Evolutionary conservation across 2,113 vertebrate genomes (phyloP).

Genomic region (Enhydra lutris): DNA sequence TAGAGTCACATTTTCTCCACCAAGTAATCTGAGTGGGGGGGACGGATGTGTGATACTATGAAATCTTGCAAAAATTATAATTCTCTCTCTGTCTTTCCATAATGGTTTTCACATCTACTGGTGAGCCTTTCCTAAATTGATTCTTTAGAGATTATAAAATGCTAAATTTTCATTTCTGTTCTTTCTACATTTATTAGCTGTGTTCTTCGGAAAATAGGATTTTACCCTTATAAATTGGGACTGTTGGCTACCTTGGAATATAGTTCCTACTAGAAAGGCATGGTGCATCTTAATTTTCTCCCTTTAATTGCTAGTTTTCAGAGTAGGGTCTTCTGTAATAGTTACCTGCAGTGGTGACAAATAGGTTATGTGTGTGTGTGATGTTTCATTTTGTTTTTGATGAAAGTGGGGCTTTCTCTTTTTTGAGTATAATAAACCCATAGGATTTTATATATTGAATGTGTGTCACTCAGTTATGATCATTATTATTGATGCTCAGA

Average conservation of each 20-base stretch:
- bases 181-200: neutral
- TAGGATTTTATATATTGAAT: neutral
- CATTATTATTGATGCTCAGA: neutral
- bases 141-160: neutral
- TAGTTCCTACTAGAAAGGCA: neutral
- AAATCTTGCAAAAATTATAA: neutral
- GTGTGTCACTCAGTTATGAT: neutral
- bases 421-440: neutral
- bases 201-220: neutral
- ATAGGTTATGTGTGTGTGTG: neutral
- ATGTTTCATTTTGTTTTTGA: neutral
- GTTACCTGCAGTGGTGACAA: neutral
- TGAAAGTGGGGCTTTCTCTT: neutral
- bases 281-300: neutral
- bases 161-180: neutral
- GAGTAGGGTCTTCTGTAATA: neutral
- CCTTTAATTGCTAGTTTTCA: neutral
- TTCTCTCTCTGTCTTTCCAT: neutral
- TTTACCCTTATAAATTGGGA: neutral
- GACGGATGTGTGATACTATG: neutral
- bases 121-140: neutral
- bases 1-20: neutral
- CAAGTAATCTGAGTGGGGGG: neutral
- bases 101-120: neutral
- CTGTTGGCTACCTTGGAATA: neutral